Evolutionary conservation across 2,113 vertebrate species (phyloP).

Genomic region (Siniperca chuatsi): DNA sequence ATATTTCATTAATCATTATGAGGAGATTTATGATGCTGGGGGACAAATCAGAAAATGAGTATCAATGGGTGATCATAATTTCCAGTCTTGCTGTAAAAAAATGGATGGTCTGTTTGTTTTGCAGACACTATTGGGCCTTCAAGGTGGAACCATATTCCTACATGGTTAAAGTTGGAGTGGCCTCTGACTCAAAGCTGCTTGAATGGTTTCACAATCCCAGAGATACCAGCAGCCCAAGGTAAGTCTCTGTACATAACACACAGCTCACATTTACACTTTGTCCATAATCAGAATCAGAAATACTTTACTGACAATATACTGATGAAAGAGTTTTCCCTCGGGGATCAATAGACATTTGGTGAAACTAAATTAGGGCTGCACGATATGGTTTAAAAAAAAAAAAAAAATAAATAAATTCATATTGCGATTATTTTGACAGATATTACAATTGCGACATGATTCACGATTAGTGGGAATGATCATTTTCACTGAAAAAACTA

Average conservation of each 20-base stretch:
- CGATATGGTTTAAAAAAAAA: no score
- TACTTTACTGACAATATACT: no score
- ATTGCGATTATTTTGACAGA: no score
- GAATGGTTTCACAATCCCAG: conserved; percentile 94
- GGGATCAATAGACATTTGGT: no score
- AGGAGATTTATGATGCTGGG: neutral
- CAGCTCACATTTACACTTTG: neutral
- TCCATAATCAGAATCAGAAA: neutral
- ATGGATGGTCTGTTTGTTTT: conserved; percentile 15
- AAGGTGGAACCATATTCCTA: conserved; percentile 91
- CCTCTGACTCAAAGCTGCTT: conserved; percentile 90
- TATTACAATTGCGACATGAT: no score
- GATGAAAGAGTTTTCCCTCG: no score
- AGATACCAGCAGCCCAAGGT: conserved; percentile 95
- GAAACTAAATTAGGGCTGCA: neutral
- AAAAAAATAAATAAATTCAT: no score
- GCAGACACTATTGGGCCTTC: conserved; percentile 95
- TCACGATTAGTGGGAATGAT: no score
- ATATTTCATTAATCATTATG: neutral
- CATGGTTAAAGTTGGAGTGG: conserved; percentile 95
- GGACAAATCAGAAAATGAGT: neutral
- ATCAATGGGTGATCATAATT: neutral
- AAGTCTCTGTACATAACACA: neutral
- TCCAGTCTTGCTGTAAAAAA: neutral
- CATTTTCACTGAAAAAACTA: no score